phyloP scores from a whole-genome alignment of 2,888 invertebrate species.

The Tetragonula carbonaria region DNA sequence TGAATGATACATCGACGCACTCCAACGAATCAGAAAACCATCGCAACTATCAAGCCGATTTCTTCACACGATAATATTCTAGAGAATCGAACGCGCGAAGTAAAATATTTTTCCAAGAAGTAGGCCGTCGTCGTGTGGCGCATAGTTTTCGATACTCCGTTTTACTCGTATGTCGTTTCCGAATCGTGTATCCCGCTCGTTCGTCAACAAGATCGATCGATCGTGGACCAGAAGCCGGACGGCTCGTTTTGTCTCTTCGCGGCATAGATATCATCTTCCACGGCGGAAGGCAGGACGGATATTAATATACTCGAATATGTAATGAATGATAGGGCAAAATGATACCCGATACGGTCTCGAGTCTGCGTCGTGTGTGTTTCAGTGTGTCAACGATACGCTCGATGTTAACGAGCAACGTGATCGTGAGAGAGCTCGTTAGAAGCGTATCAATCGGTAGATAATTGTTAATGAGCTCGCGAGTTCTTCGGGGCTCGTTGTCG shows the following conservation, averaged over 20 bases:
- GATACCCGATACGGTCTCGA: slow-evolving; percentile 54
- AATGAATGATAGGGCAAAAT: slow-evolving; percentile 61
- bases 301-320: slow-evolving; percentile 66
- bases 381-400: slow-evolving; percentile 43
- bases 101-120: background rate
- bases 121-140: background rate
- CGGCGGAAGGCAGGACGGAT: slow-evolving; percentile 33
- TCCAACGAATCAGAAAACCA: background rate
- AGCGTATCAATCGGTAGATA: slow-evolving; percentile 68
- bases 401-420: slow-evolving; percentile 66
- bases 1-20: no score
- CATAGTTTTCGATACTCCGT: slow-evolving; percentile 12
- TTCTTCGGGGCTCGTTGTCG: slow-evolving; percentile 18
- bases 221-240: slow-evolving; percentile 44
- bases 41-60: background rate
- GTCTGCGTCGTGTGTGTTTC: slow-evolving; percentile 28
- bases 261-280: slow-evolving; percentile 63
- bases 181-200: slow-evolving; percentile 45
- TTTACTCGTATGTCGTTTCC: slow-evolving; percentile 47
- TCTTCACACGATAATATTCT: background rate
- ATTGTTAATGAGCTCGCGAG: slow-evolving; percentile 66
- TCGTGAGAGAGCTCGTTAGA: slow-evolving; percentile 63
- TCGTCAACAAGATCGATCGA: slow-evolving; percentile 68
- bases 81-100: background rate
- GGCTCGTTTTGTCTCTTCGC: slow-evolving; percentile 67